A percentile compares a stretch with the other conserved stretches of the same genome.
These are phyloP conservation scores for Celastrina argiolus DNA, from an alignment of 2,888 invertebrate genomes.

Conservation along the genomic window DNA sequence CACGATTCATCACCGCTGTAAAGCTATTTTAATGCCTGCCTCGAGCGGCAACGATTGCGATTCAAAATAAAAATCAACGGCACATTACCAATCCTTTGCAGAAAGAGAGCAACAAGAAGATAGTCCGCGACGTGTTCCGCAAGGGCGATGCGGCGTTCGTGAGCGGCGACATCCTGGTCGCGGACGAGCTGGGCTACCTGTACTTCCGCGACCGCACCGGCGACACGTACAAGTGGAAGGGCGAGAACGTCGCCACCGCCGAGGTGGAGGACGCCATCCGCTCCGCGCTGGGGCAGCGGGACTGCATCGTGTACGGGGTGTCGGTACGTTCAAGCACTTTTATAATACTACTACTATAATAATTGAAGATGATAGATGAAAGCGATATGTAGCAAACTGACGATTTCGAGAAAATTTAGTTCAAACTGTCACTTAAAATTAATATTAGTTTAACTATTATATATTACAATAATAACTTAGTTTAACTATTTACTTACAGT, in stretches of 20 bases:
- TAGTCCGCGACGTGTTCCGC: conserved; percentile 87
- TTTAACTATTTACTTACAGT: too few species aligned
- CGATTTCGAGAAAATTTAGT: too few species aligned
- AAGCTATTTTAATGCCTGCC: too few species aligned
- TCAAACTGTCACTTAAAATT: too few species aligned
- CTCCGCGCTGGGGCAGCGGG: conserved; percentile 84
- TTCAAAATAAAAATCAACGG: too few species aligned
- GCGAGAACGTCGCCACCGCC: conserved; percentile 97
- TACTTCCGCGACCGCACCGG: conserved; percentile 95
- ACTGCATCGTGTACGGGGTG: conserved; percentile 94
- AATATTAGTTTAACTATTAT: too few species aligned
- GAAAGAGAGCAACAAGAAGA: conserved; percentile 90
- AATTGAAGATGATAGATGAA: too few species aligned
- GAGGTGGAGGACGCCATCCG: conserved; percentile 96
- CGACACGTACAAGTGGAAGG: conserved; percentile 93
- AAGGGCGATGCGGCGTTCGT: conserved; percentile 94
- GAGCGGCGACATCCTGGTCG: conserved; percentile 92
- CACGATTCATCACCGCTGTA: too few species aligned
- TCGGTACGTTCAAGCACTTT: conserved; percentile 81
- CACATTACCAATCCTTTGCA: conserved; percentile 39
- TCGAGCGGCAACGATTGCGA: too few species aligned
- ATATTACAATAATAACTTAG: too few species aligned
- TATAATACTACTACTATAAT: too few species aligned
- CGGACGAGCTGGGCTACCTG: conserved; percentile 95
- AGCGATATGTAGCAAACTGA: too few species aligned